phyloP scores from a whole-genome alignment of 2,797 vertebrate species.

The Pangasius macronema region DNA sequence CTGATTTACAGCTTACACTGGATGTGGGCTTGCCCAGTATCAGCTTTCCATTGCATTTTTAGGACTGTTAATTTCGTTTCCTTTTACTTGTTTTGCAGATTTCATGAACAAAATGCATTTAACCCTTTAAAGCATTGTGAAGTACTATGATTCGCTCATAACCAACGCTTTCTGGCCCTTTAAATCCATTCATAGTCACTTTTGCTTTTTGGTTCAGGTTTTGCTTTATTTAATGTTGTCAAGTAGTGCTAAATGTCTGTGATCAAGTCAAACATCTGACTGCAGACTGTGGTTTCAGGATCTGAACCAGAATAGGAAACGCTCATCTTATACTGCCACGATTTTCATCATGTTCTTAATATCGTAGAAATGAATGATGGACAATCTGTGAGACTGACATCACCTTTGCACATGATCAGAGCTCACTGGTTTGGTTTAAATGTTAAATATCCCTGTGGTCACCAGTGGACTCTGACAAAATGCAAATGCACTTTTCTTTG shows the following conservation, averaged over 20 bases:
- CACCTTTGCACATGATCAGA: slow-evolving; percentile 54
- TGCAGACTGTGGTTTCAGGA: slow-evolving; percentile 52
- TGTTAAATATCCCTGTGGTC: slow-evolving; percentile 28
- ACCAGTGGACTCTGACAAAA: slow-evolving; percentile 47
- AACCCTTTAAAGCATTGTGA: slow-evolving; percentile 61
- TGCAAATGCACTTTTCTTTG: slow-evolving; percentile 35
- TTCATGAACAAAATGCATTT: slow-evolving; percentile 59
- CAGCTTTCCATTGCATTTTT: slow-evolving; percentile 42
- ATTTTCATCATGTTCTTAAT: slow-evolving; percentile 36
- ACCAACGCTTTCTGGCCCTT: slow-evolving; percentile 58
- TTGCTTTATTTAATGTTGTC: slow-evolving; percentile 29
- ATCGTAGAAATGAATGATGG: slow-evolving; percentile 50
- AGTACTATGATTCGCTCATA: slow-evolving; percentile 47
- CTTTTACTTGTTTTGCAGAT: slow-evolving; percentile 42
- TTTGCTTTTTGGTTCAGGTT: slow-evolving; percentile 36
- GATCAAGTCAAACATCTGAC: slow-evolving; percentile 44
- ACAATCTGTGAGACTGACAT: slow-evolving; percentile 52
- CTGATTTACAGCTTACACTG: slow-evolving; percentile 24
- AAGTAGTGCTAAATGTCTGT: slow-evolving; percentile 35
- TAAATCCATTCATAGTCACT: slow-evolving; percentile 53
- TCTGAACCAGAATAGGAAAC: slow-evolving; percentile 44
- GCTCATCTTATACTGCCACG: slow-evolving; percentile 57
- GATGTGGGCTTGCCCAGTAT: slow-evolving; percentile 49
- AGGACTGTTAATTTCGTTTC: slow-evolving; percentile 45
- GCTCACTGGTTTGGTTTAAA: slow-evolving; percentile 40